Evolutionary conservation across 2,888 invertebrate species (phyloP), one percentile per base, ranked within the genome.

Genomic region (Euclidia mi): DNA sequence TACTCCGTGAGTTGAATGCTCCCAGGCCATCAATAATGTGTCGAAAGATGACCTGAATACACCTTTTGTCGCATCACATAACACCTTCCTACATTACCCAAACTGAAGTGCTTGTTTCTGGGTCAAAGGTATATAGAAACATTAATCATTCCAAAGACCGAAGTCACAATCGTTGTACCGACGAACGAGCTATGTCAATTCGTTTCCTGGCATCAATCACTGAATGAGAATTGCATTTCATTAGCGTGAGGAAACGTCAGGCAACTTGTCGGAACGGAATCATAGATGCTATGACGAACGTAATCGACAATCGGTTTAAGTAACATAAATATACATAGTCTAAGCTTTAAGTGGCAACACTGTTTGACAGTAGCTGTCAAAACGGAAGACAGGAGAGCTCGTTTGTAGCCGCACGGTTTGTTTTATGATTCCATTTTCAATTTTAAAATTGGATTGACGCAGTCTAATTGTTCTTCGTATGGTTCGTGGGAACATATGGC

Each of bases 201-300:
- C 41, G 10, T 57, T 66, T 66, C 49, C 67, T 56, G 50, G 50
- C 49, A 57, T 50, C 42, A 59, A 55, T 59, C 41, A 50, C 11
- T 20, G n/a, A 51, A 52, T 17, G 17, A 44, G 50, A 65, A 62
- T 40, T 62, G 56, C 52, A 65, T 56, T 62, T 45, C 34, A 62
- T 69, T 58, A 58, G 17, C 34, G 28, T 20, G 14, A 45, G 31
- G 41, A 57, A 71, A 29, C 11, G 32, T 11, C 51, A 14, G 40
- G 25, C 40, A 38, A 50, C 44, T 57, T 50, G 18, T 50, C 52
- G 12, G 17, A 31, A 45, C 14, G 17, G 43, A 40, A 56, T 53
- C 67, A 49, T 53, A 66, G 56, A 70, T 60, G 55, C 47, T 51
- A 57, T 65, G 65, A 62, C 41, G 44, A 43, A 34, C 45, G 46